Evolutionary conservation across 2,113 vertebrate species (phyloP), one percentile per base, ranked within the genome.

Genomic region (Oncorhynchus gorbuscha): DNA sequence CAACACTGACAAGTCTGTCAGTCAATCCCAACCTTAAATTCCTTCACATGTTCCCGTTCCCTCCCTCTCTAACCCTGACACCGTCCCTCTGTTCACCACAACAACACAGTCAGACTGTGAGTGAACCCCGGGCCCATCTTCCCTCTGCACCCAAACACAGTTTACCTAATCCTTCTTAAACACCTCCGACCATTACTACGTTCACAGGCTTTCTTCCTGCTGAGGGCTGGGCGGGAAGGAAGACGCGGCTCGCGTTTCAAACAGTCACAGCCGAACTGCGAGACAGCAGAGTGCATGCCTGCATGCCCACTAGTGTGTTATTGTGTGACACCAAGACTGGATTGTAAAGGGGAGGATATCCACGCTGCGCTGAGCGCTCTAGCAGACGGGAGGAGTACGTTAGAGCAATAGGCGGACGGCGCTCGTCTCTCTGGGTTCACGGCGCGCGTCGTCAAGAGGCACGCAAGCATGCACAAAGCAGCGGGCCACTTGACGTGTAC

Each of bases 401-500:
- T 58, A 55, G 69, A 80, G 12, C 1, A 58, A 58, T 39, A 39
- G 76, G 75, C 79, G 35, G 79, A 83, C 80, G 28, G 72, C 83
- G 72, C 55, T 12, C 2, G 9, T 61, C 11, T 45, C 68, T 55
- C 26, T 24, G 77, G 16, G 12, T 74, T 74, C 65, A 69, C 72
- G 79, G 59, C n/a, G 59, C 55, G 73, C 51, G 1, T 16, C 32
- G 58, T 78, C 75, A 83, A 83, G 16, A 85, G 84, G 55, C 58
- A 48, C 49, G 49, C 39, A 58, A 12, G 59, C 74, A 73, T 62
- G 49, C 9, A 30, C 74, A 76, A 76, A 62, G 61, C 49, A 72
- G 2, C 2, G 30, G 20, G 14, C 2, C 13, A 14, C 28, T 26
- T 58, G 18, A n/a, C 9, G 45, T 66, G 62, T 45, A 48, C 9